Percentiles rank a stretch among this genome's conserved stretches.
Conservation (phyloP, 1,140 invertebrate species). For the Contarinia nasturtii region DNA sequence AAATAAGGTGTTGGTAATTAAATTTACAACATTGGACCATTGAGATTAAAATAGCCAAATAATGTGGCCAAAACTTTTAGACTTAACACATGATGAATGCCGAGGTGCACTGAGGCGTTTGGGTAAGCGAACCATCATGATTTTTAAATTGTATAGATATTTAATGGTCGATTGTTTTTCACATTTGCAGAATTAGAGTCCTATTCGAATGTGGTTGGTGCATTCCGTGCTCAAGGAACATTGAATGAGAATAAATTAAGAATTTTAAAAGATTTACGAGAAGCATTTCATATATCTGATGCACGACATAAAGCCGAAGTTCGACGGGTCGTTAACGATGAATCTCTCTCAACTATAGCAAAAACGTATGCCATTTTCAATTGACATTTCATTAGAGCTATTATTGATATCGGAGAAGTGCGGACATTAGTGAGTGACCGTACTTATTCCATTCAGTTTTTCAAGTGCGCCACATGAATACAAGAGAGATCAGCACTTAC, state of each 20-base stretch:
- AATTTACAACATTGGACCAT: not conserved
- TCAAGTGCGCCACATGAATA: too few relatives aligned
- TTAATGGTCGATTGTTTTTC: conserved; percentile 13
- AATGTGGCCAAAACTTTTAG: conserved; percentile 51
- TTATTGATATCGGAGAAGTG: too few relatives aligned
- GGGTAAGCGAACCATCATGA: conserved; percentile 32
- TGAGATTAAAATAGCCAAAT: conserved; percentile 12
- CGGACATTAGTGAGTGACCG: too few relatives aligned
- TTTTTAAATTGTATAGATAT: not conserved
- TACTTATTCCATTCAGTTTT: conserved; percentile 14
- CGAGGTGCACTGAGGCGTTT: conserved; percentile 65
- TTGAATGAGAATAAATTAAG: conserved; percentile 68
- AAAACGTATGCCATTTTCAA: conserved; percentile 46
- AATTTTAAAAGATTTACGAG: conserved; percentile 60
- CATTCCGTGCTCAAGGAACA: conserved; percentile 76
- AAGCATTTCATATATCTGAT: conserved; percentile 64
- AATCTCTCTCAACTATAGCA: conserved; percentile 69
- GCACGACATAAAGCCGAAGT: conserved; percentile 83
- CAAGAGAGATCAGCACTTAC: too few relatives aligned
- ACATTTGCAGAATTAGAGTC: conserved; percentile 73
- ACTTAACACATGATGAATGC: conserved; percentile 69
- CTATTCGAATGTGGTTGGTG: conserved; percentile 71
- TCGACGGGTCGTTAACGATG: conserved; percentile 75
- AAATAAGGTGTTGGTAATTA: too few relatives aligned
- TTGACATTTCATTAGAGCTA: too few relatives aligned